Evolutionary conservation across 1,140 invertebrate species (phyloP), one percentile per base, ranked within the genome.

Genomic region (Steinernema khuongi): DNA sequence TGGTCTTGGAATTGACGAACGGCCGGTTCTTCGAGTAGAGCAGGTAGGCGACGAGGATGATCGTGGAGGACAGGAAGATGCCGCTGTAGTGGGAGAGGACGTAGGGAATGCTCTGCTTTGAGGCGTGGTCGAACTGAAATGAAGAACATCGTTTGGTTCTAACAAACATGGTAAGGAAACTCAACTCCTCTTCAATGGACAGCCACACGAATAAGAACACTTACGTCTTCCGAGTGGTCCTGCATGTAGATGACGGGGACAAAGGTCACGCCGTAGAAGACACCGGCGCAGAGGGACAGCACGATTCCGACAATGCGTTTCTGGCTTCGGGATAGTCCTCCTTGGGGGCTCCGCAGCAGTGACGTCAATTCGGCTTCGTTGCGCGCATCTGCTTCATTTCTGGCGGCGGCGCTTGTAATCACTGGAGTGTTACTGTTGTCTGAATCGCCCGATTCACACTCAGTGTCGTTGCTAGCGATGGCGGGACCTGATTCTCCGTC

Each of bases 21-120:
- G 71, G 79, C 14, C 86, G 86, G 30, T 82, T 83, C 77, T 87
- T 67, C 76, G 81, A 85, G 22, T 81, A 67, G 4, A 79, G 74
- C 31, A 81, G 81, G 74, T 88, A 88, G 7, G 87, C 78, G 18
- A 85, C 74, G 75, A 88, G 86, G 74, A 86, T 86, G 1, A 83
- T 60, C 2, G 85, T 83, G 32, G 86, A 85, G 2, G 87, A 81
- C 2, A 81, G 22, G 68, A 85, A 86, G 44, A 88, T 88, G 28
- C 87, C 87, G 75, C 79, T 82, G 75, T 85, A 88, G 67, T 87
- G 85, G 30, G 86, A 83, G 81, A 88, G 88, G 2, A 87, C 85
- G 77, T 86, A 87, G 73, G 87, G 86, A 26, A 88, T 73, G 68
- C 79, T 87, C 86, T 70, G 73, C 69, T 77, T 71, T 31, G 75